These are phyloP conservation scores for Drosophila paulistorum DNA, from an alignment of 1,140 invertebrate genomes.

Conservation along the genomic window DNA sequence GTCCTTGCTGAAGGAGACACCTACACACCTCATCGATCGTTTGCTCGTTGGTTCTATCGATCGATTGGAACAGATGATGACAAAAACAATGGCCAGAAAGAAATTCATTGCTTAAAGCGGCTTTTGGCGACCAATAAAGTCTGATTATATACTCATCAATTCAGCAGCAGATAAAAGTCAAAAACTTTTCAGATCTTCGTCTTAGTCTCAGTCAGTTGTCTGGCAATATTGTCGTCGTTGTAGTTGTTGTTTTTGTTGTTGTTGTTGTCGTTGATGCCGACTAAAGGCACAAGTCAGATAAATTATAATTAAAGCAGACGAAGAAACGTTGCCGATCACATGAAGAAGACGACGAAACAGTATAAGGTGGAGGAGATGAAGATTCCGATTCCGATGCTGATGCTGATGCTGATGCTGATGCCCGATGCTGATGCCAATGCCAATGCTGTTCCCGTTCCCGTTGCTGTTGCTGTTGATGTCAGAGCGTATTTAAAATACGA, in stretches of 20 bases:
- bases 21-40: not conserved
- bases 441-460: constrained; percentile 1
- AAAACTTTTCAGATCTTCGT: constrained; percentile 63
- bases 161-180: constrained; percentile 81
- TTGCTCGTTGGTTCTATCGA: not conserved
- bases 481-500: constrained; percentile 81
- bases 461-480: constrained; percentile 56
- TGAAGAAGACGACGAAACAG: constrained; percentile 18
- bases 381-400: constrained; percentile 36
- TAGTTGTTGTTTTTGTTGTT: constrained; percentile 17
- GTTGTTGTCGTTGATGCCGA: constrained; percentile 54
- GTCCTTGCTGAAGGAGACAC: not conserved
- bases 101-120: constrained; percentile 58
- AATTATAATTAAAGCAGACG: constrained; percentile 82
- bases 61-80: not conserved
- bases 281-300: constrained; percentile 73
- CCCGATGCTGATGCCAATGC: constrained; percentile 31
- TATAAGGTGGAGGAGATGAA: constrained; percentile 25
- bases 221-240: constrained; percentile 21
- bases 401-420: too few relatives aligned
- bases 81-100: constrained; percentile 43
- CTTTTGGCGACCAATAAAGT: constrained; percentile 77
- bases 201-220: constrained; percentile 51
- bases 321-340: constrained; percentile 46
- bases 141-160: constrained; percentile 82